Base-by-base conservation (phyloP, 2,888 invertebrate genomes). In the Stenolophus ochropezus region DNA sequence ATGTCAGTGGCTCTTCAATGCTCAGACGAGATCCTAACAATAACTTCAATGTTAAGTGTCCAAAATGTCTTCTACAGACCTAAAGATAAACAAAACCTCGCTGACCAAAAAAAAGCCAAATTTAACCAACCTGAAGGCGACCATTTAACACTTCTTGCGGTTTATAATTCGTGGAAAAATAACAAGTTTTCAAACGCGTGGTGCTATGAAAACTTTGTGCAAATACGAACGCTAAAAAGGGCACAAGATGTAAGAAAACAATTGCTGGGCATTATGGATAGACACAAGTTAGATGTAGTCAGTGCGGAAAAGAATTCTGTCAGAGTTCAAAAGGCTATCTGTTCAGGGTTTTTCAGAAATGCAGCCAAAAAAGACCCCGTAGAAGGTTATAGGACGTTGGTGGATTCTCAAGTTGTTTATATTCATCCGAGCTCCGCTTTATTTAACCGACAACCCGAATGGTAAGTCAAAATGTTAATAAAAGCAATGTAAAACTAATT, bases 121-220 rank as follows among this genome's bases (percentile, higher is more conserved):
- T 99, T 99, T 89, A 99, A 99, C 90, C 99, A 99, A 89, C 93
- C 97, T 0, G 99, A 99, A 89, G 99, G 99, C 0, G 99, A 99
- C 89, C 99, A 99, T 90, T 90, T 99, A 53, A 99, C 99, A 0
- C 90, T 99, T 21, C 89, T 99, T n/a, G 97, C 99, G 0, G 99
- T 99, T 2, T 99, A 98, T 88, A 99, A 99, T 88, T 98, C 98
- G 73, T 99, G 99, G 99, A 96, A 97, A 86, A 98, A 98, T 88
- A 99, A 99, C 88, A 98, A 99, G 90, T 99, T 99, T 89, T 98
- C 98, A 0, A 98, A 97, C 88, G 97, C 98, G 0, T 99, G 99
- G 99, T 99, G 99, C 89, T 99, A 98, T 87, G 99, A 99, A 88
- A 99, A 99, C 91, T 99, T 99, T 88, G 97, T 99, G 2, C 99